Evolutionary conservation across 2,888 invertebrate species (phyloP), one percentile per base, ranked within the genome.

Genomic region (Arge pagana): DNA sequence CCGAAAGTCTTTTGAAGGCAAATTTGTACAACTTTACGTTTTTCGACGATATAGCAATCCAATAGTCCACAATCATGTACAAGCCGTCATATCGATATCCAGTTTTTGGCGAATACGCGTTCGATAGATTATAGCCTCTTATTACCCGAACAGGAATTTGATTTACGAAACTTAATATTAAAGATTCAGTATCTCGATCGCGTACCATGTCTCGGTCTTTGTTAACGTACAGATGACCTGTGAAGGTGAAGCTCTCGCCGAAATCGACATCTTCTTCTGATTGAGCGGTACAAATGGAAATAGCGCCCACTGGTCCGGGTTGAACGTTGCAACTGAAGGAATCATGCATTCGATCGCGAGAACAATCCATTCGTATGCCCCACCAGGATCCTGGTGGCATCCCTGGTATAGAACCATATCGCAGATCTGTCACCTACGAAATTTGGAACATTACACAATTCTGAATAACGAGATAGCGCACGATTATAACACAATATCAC

Each of bases 341-440:
- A 41, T 60, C 62, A 30, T 76, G 76, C 18, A 75, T 63, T 6
- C 61, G 59, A 41, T 72, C 71, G n/a, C 72, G 61, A 1, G 74
- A 68, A 48, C 75, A 75, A 48, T 76, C 74, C 67, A 75, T 70
- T 16, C 73, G 71, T 37, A 75, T 72, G 15, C 75, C 75, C 75
- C 76, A 76, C 76, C 76, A 76, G 1, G 67, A 67, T 26, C 75
- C 74, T 1, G 70, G 54, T 37, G 68, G 64, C 53, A 67, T 69
- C 28, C 62, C 63, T 4, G 59, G 33, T 13, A 74, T 43, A 0
- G 67, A 65, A 3, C 76, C 76, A 36, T 76, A 76, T 4, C 55
- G 58, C 19, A 59, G 57, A 10, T 59, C 66, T 23, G 45, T 52
- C 19, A 62, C 52, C 66, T 67, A 35, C n/a, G n/a, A n/a, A n/a